These are phyloP conservation scores for Gila orcuttii DNA, from an alignment of 2,113 vertebrate genomes.

Conservation along the genomic window DNA sequence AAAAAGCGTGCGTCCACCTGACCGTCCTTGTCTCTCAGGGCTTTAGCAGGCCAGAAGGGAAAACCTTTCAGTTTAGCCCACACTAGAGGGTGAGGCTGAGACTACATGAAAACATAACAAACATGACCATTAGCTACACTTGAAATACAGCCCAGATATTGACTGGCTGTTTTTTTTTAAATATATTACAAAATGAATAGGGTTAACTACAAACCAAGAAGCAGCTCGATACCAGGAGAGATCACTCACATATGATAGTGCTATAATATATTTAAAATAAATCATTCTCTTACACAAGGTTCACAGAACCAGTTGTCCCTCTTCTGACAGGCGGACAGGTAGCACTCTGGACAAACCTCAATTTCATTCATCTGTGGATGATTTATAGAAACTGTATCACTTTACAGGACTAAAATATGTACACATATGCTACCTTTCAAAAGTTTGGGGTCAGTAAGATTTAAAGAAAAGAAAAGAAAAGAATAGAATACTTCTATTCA, in stretches of 20 bases:
- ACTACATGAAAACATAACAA: conserved; percentile 70
- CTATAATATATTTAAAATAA: background rate
- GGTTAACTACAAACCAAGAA: background rate
- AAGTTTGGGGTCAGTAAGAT: too few species aligned
- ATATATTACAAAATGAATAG: background rate
- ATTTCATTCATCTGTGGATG: conserved; percentile 97
- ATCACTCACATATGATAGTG: too few species aligned
- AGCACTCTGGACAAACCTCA: conserved; percentile 99
- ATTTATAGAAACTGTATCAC: background rate
- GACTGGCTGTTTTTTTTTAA: background rate
- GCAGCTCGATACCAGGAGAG: background rate
- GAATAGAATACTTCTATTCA: too few species aligned
- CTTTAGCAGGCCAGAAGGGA: conserved; percentile 99
- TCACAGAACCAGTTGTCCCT: conserved; percentile 99
- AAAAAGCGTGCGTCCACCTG: conserved; percentile 98
- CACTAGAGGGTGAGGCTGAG: conserved; percentile 95
- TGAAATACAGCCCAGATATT: background rate
- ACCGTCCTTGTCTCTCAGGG: conserved; percentile 94
- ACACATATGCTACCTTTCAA: background rate
- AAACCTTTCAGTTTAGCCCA: conserved; percentile 99
- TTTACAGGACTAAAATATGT: background rate
- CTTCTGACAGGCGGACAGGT: conserved; percentile 98
- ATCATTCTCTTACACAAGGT: conserved; percentile 87
- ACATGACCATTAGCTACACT: conserved; percentile 16
- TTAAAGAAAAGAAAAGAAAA: too few species aligned